Evolutionary conservation across 2,797 vertebrate genomes (phyloP).

Genomic region (Craterocephalus amniculus): DNA sequence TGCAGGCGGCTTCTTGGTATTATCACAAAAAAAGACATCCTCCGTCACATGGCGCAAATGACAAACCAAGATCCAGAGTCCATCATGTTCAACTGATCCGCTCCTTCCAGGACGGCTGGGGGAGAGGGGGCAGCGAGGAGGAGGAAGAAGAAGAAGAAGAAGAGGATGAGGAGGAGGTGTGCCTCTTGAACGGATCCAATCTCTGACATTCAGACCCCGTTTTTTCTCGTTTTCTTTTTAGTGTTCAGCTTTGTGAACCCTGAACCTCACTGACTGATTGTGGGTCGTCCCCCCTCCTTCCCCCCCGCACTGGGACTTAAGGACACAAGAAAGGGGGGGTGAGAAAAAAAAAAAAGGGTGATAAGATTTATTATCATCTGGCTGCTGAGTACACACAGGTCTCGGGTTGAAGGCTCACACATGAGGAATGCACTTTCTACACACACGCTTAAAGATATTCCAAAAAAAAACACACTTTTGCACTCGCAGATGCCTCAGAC

Average conservation of each 20-base stretch:
- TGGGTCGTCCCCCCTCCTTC: conserved; percentile 9
- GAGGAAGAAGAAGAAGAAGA: conserved; percentile 66
- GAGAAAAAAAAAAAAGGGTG: no score
- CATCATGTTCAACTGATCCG: conserved; percentile 99
- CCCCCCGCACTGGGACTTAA: conserved; percentile 45
- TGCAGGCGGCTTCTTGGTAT: conserved; percentile 98
- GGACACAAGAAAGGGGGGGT: conserved; percentile 18
- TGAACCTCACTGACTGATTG: conserved; percentile 40
- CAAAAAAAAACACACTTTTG: conserved; percentile 48
- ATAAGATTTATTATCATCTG: conserved; percentile 17
- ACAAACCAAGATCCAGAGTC: conserved; percentile 97
- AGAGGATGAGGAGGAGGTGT: conserved; percentile 85
- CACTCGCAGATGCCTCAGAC: conserved; percentile 45
- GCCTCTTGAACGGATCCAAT: conserved; percentile 90
- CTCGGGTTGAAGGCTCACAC: conserved; percentile 27
- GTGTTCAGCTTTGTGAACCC: conserved; percentile 40
- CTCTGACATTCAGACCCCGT: conserved; percentile 81
- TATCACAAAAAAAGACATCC: conserved; percentile 99
- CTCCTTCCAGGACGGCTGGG: conserved; percentile 70
- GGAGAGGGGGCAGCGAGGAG: conserved; percentile 54
- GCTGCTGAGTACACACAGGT: conserved; percentile 60
- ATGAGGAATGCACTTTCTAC: conserved; percentile 64
- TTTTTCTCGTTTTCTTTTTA: conserved; percentile 25
- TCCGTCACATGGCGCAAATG: conserved; percentile 99
- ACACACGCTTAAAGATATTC: conserved; percentile 20